These are phyloP conservation scores for Cassiopea andromeda DNA, from an alignment of 30 jellyfish, hydroid and myxozoan species.

Conservation along the genomic window DNA sequence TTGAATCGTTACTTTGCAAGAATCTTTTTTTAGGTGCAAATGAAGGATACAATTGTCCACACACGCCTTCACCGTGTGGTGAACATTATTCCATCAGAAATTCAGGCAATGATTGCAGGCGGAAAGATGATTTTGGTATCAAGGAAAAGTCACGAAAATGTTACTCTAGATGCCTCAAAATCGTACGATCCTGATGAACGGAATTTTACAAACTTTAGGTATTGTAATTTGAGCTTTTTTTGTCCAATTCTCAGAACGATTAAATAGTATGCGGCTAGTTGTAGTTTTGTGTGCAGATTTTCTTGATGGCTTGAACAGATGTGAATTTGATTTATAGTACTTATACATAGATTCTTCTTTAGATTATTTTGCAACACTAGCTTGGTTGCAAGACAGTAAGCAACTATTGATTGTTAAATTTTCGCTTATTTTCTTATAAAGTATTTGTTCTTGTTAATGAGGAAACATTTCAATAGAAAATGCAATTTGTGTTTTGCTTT, in stretches of 20 bases:
- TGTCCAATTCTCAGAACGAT: not conserved
- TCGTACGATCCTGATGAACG: slow-evolving; percentile 55
- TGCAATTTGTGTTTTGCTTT: no score
- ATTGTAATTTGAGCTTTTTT: not conserved
- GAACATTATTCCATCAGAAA: slow-evolving; percentile 32
- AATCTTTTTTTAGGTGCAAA: slow-evolving; percentile 25
- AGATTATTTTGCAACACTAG: no score
- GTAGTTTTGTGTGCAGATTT: not conserved
- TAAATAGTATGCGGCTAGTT: not conserved
- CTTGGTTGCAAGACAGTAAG: no score
- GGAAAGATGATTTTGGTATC: slow-evolving; percentile 27
- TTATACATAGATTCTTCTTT: no score
- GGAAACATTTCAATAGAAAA: no score
- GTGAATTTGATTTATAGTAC: no score
- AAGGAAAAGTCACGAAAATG: slow-evolving; percentile 46
- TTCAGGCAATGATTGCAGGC: slow-evolving; percentile 38
- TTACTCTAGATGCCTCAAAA: slow-evolving; percentile 57
- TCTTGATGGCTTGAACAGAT: no score
- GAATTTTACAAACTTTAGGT: slow-evolving; percentile 14
- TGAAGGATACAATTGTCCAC: slow-evolving; percentile 47
- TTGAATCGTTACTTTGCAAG: not conserved
- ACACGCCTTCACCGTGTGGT: slow-evolving; percentile 4
- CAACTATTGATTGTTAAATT: no score
- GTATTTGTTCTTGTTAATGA: no score
- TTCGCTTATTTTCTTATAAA: no score